Evolutionary conservation across 2,797 vertebrate genomes (phyloP).

Genomic region (Holocentrus rufus): DNA sequence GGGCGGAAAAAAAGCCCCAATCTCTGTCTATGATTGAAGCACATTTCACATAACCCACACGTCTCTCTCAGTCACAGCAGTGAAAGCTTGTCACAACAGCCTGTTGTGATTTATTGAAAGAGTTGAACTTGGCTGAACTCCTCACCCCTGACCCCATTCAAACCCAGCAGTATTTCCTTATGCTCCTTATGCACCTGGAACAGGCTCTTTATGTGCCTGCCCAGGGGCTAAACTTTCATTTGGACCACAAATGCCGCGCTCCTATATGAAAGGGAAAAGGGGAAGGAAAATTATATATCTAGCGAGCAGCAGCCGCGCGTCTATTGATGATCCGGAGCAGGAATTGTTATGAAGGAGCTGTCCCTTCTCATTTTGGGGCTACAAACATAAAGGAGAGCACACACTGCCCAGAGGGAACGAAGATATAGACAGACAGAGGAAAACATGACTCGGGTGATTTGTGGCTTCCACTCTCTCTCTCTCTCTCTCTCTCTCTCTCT

Average conservation of each 20-base stretch:
- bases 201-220: constrained; percentile 66
- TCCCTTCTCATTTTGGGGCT: constrained; percentile 68
- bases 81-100: constrained; percentile 72
- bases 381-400: constrained; percentile 52
- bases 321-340: constrained; percentile 66
- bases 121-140: constrained; percentile 73
- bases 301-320: constrained; percentile 45
- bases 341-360: constrained; percentile 62
- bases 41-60: constrained; percentile 66
- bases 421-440: constrained; percentile 67
- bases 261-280: constrained; percentile 68
- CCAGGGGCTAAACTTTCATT: constrained; percentile 72
- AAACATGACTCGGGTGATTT: constrained; percentile 66
- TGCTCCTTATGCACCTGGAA: constrained; percentile 81
- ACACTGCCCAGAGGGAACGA: constrained; percentile 37
- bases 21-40: constrained; percentile 57
- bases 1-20: constrained; percentile 56
- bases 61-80: constrained; percentile 53
- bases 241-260: constrained; percentile 66
- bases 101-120: constrained; percentile 80
- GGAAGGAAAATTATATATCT: constrained; percentile 69
- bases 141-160: constrained; percentile 79
- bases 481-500: constrained; percentile 24
- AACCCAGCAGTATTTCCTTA: constrained; percentile 71
- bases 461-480: constrained; percentile 44